Conservation (phyloP, 2,113 vertebrate genomes). For the Raja brachyura region DNA sequence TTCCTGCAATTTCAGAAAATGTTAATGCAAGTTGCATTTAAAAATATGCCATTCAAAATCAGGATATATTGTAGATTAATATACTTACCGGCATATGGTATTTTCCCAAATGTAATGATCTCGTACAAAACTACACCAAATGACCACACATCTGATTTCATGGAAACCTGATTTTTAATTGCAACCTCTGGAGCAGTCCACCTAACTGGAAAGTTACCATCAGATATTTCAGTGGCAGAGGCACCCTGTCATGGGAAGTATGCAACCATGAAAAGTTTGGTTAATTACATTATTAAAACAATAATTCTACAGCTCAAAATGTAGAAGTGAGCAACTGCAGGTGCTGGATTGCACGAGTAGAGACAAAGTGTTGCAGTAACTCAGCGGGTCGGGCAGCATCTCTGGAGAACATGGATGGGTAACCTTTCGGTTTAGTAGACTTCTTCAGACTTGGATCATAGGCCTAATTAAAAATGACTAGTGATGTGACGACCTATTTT, state of each 20-base stretch:
- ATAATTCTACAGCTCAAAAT: not conserved
- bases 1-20: constrained; percentile 33
- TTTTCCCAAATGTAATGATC: constrained; percentile 8
- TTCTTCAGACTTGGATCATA: not conserved
- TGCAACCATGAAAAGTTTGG: not conserved
- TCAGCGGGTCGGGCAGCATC: too few species aligned
- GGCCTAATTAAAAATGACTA: not conserved
- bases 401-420: too few species aligned
- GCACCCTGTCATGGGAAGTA: not conserved
- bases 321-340: too few species aligned
- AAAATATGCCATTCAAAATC: not conserved
- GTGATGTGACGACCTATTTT: not conserved
- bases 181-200: constrained; percentile 24
- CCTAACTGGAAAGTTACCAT: not conserved
- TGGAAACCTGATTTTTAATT: not conserved
- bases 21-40: not conserved
- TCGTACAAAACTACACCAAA: constrained; percentile 25
- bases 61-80: not conserved
- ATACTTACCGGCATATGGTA: constrained; percentile 21
- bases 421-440: too few species aligned
- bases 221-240: not conserved
- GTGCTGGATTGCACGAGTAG: too few species aligned
- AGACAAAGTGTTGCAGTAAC: too few species aligned
- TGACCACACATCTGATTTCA: constrained; percentile 29
- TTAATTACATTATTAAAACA: not conserved